These are phyloP conservation scores for Gobionotothen gibberifrons DNA, from an alignment of 2,797 vertebrate species.

Conservation along the genomic window DNA sequence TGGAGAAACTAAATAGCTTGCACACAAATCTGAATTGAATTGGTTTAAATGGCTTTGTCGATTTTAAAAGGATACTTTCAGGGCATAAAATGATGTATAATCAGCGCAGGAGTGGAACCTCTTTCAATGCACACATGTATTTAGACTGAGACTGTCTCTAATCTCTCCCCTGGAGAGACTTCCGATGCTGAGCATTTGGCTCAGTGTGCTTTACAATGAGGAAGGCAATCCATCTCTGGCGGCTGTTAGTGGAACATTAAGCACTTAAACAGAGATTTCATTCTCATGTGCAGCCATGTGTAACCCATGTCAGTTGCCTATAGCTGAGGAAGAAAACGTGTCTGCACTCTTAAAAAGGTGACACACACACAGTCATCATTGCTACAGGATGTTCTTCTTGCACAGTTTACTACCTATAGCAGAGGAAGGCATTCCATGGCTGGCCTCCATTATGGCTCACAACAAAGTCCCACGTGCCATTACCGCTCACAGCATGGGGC, in stretches of 20 bases:
- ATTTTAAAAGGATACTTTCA: neutral
- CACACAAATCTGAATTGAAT: neutral
- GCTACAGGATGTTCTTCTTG: constrained; percentile 53
- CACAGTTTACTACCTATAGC: constrained; percentile 51
- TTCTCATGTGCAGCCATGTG: constrained; percentile 5
- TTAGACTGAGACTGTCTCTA: constrained; percentile 37
- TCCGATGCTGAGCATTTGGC: constrained; percentile 28
- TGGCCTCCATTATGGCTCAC: constrained; percentile 75
- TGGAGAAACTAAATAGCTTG: neutral
- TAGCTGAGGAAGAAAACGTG: neutral
- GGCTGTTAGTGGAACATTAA: constrained; percentile 25
- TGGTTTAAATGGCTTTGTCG: neutral
- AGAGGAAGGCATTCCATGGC: constrained; percentile 72
- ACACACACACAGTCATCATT: constrained; percentile 46
- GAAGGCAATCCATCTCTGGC: constrained; percentile 5
- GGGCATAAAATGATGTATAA: constrained; percentile 15
- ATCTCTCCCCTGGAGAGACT: constrained; percentile 48
- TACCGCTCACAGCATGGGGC: constrained; percentile 68
- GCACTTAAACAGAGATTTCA: constrained; percentile 16
- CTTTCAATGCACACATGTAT: constrained; percentile 28
- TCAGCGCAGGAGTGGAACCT: constrained; percentile 28
- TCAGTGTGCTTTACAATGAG: constrained; percentile 14
- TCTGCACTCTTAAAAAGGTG: constrained; percentile 19
- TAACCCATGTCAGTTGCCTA: neutral
- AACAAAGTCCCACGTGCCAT: constrained; percentile 71